Base-by-base conservation (phyloP, 2,797 vertebrate species). In the Spinibarbus caldwelli region DNA sequence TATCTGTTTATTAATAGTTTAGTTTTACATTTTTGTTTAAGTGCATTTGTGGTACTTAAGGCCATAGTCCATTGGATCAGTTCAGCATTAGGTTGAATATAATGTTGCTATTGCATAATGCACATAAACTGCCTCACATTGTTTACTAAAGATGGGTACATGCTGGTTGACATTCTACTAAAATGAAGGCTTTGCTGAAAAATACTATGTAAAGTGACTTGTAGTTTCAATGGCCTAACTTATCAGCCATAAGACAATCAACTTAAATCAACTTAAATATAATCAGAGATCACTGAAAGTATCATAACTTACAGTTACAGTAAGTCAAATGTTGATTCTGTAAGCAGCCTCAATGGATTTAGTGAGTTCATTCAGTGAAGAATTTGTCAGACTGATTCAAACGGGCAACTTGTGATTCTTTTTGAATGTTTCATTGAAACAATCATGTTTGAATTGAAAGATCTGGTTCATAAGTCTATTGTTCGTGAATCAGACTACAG, bases 291-390 rank as follows among this genome's bases (percentile, higher is more conserved):
- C 15, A 17, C 47, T 49, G 38, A 70, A 43, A n/a, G 11, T 45
- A 70, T 70, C 36, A 41, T 70, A 8, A 71, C 12, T n/a, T 70
- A 43, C 11, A 26, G 68, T 26, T 43, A 31, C 1, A 71, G 68
- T 45, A 17, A 71, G n/a, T 45, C 70, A 47, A 26, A 72, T 72
- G 43, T 72, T 19, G n/a, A 47, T 72, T 45, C 41, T 72, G n/a
- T 72, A 9, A 21, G 23, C 1, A 41, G n/a, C n/a, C 12, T 71
- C 15, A 72, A 26, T 15, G 41, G n/a, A 29, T 72, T 72, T 14
- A 17, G 21, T 68, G 66, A 68, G 38, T 15, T 71, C 15, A 72
- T 72, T 45, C 14, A 9, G n/a, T 45, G n/a, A 45, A 19, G 41
- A 14, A 47, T 72, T 72, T 72, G 41, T 45, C 21, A 45, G 41